Evolutionary conservation across 2,888 invertebrate species (phyloP).

Genomic region (Conops quadrifasciatus): DNA sequence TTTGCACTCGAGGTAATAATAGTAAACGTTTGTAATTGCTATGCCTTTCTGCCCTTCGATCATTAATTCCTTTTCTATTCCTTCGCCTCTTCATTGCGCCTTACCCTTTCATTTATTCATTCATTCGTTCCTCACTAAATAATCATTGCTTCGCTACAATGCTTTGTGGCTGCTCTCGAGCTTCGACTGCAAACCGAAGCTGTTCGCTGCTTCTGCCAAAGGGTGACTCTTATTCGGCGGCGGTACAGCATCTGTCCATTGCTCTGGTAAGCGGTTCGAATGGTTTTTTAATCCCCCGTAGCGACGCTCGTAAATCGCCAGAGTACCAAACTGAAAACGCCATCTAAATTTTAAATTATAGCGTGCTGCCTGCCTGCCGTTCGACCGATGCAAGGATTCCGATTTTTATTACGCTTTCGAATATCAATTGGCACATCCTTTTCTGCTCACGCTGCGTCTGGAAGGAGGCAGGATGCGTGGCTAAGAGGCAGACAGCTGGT

Average conservation of each 20-base stretch:
- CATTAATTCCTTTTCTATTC: too few species aligned
- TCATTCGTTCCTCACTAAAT: too few species aligned
- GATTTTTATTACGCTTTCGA: not conserved
- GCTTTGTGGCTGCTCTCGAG: too few species aligned
- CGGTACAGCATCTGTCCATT: conserved; percentile 23
- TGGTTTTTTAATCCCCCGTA: conserved; percentile 32
- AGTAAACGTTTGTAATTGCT: conserved; percentile 22
- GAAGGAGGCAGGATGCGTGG: too few species aligned
- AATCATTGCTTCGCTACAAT: too few species aligned
- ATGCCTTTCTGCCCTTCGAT: conserved; percentile 3
- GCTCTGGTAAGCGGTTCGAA: conserved; percentile 15
- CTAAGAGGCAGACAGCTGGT: too few species aligned
- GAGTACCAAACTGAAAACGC: conserved; percentile 4
- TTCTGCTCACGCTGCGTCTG: not conserved
- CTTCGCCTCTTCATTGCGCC: too few species aligned
- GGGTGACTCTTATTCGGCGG: not conserved
- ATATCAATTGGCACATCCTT: not conserved
- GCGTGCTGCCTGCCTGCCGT: not conserved
- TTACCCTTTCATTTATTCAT: too few species aligned
- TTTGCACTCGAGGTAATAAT: conserved; percentile 31
- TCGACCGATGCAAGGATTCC: not conserved
- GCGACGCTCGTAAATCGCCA: conserved; percentile 27
- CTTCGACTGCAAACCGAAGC: not conserved
- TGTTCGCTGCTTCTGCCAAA: not conserved
- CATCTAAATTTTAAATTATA: conserved; percentile 33